Conservation (phyloP, 1,140 invertebrate species). For the Heterodera carotae region DNA sequence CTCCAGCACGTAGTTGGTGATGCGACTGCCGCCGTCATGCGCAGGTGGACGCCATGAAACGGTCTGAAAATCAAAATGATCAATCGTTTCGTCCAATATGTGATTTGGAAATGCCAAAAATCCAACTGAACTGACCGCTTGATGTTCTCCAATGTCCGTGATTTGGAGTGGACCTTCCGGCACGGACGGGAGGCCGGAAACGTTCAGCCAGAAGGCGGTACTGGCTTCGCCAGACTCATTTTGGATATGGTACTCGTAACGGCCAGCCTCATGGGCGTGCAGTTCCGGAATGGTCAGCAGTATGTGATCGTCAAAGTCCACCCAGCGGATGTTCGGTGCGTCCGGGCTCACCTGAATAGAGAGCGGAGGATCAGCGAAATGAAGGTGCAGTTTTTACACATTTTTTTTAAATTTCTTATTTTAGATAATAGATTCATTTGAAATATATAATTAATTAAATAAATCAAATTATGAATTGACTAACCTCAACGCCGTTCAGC, state of each 20-base stretch:
- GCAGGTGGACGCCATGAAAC: conserved; percentile 88
- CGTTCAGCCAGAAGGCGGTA: conserved; percentile 80
- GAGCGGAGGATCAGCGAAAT: too few relatives aligned
- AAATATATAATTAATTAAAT: too few relatives aligned
- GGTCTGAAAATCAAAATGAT: conserved; percentile 62
- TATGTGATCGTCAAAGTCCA: conserved; percentile 64
- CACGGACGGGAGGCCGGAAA: conserved; percentile 86
- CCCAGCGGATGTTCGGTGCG: conserved; percentile 53
- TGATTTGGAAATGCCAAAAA: too few relatives aligned
- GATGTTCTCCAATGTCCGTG: conserved; percentile 83
- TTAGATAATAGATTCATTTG: too few relatives aligned
- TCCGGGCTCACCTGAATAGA: conserved; percentile 42
- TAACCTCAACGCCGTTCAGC: conserved; percentile 57
- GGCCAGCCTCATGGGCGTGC: conserved; percentile 71
- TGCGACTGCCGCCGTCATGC: conserved; percentile 83
- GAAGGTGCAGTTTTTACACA: too few relatives aligned
- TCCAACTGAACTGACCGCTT: conserved; percentile 69
- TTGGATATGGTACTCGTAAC: conserved; percentile 79
- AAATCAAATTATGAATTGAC: too few relatives aligned
- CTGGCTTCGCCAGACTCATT: conserved; percentile 76
- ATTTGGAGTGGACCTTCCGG: conserved; percentile 88
- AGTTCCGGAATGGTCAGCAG: conserved; percentile 63
- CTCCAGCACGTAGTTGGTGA: conserved; percentile 95
- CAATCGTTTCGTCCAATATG: too few relatives aligned
- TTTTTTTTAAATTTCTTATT: too few relatives aligned